Conservation (phyloP, 1,140 invertebrate genomes). For the Nomia melanderi region DNA sequence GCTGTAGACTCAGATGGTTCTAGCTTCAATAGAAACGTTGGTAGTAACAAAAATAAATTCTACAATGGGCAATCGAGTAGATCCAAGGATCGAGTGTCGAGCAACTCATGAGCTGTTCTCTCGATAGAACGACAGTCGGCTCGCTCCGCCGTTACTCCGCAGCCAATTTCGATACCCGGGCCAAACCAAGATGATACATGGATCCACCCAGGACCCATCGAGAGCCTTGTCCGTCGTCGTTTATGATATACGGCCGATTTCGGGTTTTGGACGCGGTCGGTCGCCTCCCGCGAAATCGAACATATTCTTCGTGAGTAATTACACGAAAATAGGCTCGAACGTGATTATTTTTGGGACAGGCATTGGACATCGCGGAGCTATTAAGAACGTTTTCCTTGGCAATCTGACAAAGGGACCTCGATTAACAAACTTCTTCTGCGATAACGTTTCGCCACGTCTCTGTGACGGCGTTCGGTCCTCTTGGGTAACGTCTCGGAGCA, state of each 20-base stretch:
- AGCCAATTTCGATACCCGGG: background rate
- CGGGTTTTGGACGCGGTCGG: constrained; percentile 17
- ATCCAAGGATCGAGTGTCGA: background rate
- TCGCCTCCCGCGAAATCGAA: constrained; percentile 4
- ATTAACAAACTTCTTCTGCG: constrained; percentile 45
- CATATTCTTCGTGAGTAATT: constrained; percentile 51
- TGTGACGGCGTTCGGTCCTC: background rate
- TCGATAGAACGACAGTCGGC: background rate
- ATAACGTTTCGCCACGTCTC: constrained; percentile 1
- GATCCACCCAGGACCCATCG: background rate
- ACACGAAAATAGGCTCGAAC: constrained; percentile 41
- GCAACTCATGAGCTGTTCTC: background rate
- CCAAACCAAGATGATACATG: background rate
- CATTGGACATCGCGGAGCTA: constrained; percentile 33
- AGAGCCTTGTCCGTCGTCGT: constrained; percentile 13
- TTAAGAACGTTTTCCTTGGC: constrained; percentile 58
- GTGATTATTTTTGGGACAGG: constrained; percentile 38
- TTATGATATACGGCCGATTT: constrained; percentile 38
- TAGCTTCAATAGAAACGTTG: no score
- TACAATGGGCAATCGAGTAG: no score
- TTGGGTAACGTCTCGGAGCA: constrained; percentile 8
- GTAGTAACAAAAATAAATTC: no score
- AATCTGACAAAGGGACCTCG: constrained; percentile 48
- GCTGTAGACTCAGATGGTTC: no score
- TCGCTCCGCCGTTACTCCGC: background rate